These are phyloP conservation scores for Campoplex nolae DNA, from an alignment of 2,888 invertebrate genomes.

Conservation along the genomic window DNA sequence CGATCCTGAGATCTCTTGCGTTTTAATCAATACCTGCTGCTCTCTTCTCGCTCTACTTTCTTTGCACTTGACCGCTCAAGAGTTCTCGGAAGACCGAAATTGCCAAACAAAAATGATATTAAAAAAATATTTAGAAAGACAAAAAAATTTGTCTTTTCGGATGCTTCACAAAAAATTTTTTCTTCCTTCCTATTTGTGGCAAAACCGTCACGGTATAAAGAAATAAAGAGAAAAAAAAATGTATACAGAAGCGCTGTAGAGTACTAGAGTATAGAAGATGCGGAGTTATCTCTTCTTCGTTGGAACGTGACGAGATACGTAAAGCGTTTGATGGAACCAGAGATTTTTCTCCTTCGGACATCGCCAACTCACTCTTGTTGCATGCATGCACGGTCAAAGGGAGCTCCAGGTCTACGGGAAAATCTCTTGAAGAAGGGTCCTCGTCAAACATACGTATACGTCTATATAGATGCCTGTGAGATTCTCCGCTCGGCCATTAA, in stretches of 20 bases:
- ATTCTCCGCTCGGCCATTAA: conserved; percentile 48
- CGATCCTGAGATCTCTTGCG: conserved; percentile 32
- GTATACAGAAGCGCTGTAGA: too few relatives aligned
- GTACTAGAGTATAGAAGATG: too few relatives aligned
- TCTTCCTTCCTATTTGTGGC: too few relatives aligned
- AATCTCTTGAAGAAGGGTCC: not conserved
- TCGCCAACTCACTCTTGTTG: conserved; percentile 44
- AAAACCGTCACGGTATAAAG: too few relatives aligned
- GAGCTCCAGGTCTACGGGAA: not conserved
- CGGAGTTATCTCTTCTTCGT: conserved; percentile 51
- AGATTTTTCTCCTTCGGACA: conserved; percentile 33
- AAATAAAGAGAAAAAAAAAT: too few relatives aligned
- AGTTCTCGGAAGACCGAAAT: not conserved
- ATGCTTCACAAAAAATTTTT: too few relatives aligned
- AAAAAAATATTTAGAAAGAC: too few relatives aligned
- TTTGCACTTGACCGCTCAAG: not conserved
- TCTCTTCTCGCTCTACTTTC: not conserved
- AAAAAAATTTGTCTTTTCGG: too few relatives aligned
- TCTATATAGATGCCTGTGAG: conserved; percentile 26
- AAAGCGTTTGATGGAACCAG: conserved; percentile 6
- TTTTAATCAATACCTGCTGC: conserved; percentile 69
- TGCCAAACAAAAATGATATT: too few relatives aligned
- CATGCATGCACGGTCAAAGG: too few relatives aligned
- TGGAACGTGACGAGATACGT: conserved; percentile 61
- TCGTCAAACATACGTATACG: not conserved